These are phyloP conservation scores for Diploptera punctata DNA, from an alignment of 2,888 invertebrate species.

Conservation along the genomic window DNA sequence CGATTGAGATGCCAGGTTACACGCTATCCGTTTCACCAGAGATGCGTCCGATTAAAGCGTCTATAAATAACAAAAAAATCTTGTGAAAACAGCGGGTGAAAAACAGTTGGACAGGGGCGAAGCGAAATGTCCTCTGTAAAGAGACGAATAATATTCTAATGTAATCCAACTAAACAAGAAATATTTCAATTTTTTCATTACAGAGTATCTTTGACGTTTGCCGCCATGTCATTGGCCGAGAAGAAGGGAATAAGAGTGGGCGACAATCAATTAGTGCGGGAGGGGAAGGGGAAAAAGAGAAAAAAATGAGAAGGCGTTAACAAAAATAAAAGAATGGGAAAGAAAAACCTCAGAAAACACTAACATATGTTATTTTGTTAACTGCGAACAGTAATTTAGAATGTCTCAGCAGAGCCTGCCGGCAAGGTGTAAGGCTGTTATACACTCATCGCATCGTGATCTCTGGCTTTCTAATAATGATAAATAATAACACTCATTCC, in stretches of 20 bases:
- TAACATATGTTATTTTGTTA: constrained; percentile 34
- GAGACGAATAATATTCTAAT: no score
- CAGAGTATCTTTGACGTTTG: not conserved
- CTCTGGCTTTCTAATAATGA: constrained; percentile 26
- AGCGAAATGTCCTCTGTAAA: no score
- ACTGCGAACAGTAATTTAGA: constrained; percentile 15
- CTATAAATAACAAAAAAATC: no score
- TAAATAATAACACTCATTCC: constrained; percentile 37
- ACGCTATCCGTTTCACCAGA: no score
- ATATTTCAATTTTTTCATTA: no score
- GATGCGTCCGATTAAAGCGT: no score
- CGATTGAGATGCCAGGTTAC: no score
- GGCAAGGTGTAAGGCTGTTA: constrained; percentile 33
- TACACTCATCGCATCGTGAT: constrained; percentile 29
- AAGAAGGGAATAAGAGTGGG: not conserved
- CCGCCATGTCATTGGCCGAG: constrained; percentile 31
- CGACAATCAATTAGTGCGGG: constrained; percentile 39
- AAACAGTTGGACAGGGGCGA: no score
- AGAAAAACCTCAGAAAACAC: not conserved
- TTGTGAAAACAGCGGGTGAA: no score
- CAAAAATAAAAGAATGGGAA: not conserved
- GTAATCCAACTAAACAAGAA: no score
- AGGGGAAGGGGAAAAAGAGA: constrained; percentile 1
- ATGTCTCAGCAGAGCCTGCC: not conserved
- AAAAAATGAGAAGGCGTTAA: not conserved